These are phyloP conservation scores for Anoncus sp. DNA, from an alignment of 2,888 invertebrate genomes.

Conservation along the genomic window DNA sequence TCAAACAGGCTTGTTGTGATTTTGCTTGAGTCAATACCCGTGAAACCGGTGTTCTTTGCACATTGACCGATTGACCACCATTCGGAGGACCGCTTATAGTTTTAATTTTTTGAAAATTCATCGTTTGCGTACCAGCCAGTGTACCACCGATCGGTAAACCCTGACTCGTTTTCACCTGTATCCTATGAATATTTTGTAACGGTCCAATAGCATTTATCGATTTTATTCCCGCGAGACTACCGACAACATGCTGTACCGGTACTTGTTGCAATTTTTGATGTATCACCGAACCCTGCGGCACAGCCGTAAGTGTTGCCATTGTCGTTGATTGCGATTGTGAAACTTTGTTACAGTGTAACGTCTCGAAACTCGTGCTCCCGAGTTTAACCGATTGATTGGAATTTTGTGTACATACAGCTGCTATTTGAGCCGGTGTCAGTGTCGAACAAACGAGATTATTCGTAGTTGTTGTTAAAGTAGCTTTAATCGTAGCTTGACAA, in stretches of 20 bases:
- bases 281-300: constrained; percentile 43
- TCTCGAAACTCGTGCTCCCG: constrained; percentile 56
- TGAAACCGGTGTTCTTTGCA: constrained; percentile 71
- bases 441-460: constrained; percentile 50
- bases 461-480: constrained; percentile 35
- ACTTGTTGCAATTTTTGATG: constrained; percentile 71
- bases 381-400: constrained; percentile 68
- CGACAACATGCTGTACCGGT: constrained; percentile 62
- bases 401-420: constrained; percentile 63
- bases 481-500: constrained; percentile 41
- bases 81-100: constrained; percentile 64
- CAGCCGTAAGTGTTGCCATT: constrained; percentile 58
- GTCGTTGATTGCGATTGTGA: constrained; percentile 64
- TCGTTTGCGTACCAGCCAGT: constrained; percentile 67
- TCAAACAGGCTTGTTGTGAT: constrained; percentile 68
- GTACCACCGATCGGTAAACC: constrained; percentile 55
- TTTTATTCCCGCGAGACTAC: constrained; percentile 68
- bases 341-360: constrained; percentile 51
- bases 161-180: constrained; percentile 72
- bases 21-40: constrained; percentile 73
- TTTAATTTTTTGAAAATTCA: constrained; percentile 76
- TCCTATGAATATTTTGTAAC: constrained; percentile 74
- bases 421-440: constrained; percentile 41
- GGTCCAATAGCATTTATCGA: constrained; percentile 66
- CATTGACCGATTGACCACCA: constrained; percentile 63